phyloP scores from a whole-genome alignment of 2,797 vertebrate genomes.

The Aeoliscus strigatus region DNA sequence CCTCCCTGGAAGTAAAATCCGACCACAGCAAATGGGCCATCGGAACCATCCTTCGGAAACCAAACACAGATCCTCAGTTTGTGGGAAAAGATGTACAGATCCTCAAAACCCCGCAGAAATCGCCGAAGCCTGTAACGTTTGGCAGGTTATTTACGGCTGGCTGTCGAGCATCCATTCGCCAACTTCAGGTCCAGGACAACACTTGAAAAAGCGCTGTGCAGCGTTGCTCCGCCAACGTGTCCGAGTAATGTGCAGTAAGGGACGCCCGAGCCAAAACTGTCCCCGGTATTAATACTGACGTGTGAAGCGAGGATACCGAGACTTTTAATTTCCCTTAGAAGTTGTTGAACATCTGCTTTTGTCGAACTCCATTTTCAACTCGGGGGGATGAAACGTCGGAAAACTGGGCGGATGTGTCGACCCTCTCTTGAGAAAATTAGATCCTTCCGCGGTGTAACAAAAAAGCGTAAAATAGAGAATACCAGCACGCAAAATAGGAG shows the following conservation, averaged over 20 bases:
- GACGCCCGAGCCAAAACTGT: too few species aligned
- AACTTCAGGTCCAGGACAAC: conserved; percentile 73
- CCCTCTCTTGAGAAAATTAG: conserved; percentile 69
- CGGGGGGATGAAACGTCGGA: conserved; percentile 74
- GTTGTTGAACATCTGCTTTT: conserved; percentile 74
- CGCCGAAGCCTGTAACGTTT: conserved; percentile 33
- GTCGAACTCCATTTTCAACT: conserved; percentile 84
- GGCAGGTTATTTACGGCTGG: conserved; percentile 65
- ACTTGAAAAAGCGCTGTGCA: conserved; percentile 67
- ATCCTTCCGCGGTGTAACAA: conserved; percentile 78
- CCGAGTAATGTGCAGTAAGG: conserved; percentile 55
- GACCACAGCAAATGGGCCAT: conserved; percentile 68
- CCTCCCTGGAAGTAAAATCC: conserved; percentile 78
- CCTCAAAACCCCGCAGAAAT: conserved; percentile 43
- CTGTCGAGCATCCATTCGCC: conserved; percentile 74
- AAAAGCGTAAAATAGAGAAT: conserved; percentile 43
- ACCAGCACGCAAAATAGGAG: background rate
- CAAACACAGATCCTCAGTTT: conserved; percentile 39
- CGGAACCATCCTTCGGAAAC: conserved; percentile 57
- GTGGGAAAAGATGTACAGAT: conserved; percentile 39
- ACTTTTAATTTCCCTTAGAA: conserved; percentile 57
- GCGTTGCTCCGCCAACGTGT: conserved; percentile 67
- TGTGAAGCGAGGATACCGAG: conserved; percentile 11
- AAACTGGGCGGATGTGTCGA: conserved; percentile 84
- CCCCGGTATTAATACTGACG: background rate